Base-by-base conservation (phyloP, 2,888 invertebrate genomes). In the Plebejus argus region DNA sequence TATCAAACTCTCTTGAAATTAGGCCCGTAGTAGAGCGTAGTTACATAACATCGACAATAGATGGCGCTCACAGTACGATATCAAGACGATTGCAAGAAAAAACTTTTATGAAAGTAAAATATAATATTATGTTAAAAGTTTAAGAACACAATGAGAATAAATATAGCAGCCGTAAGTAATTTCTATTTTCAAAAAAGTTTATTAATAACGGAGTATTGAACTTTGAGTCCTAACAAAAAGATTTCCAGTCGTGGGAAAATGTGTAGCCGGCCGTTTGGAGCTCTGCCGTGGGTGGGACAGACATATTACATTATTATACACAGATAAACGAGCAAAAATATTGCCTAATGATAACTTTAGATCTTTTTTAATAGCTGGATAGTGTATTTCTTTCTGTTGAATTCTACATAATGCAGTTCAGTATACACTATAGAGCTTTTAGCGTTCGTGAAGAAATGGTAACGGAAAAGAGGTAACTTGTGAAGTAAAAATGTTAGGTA, bases 141-240 rank as follows among this genome's bases (percentile, higher is more conserved):
- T 10, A 45, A 8, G 39, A 10, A 58, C 1, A 20, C n/a, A 58
- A 58, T 58, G 20, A 58, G n/a, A 58, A 58, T 18, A 3, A 20
- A 15, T 20, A 2, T 58, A 58, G 20, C 58, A 1, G 58, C 20
- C 4, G 5, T 18, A 61, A 61, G 12, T 23, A 61, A 61, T 33
- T 66, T 33, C 20, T 66, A 28, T 33, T 66, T 53, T 66, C 5
- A 28, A 66, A 66, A 66, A 66, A 66, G 66, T 66, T 66, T 28
- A 6, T 28, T 28, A 66, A 33, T 66, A 66, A 33, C 66, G 66
- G 66, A 66, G 66, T 66, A 66, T 66, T 66, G 66, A 66, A 66
- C 66, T 66, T 66, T 28, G 28, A 66, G 28, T 66, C 66, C 6
- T 66, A 66, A 66, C 66, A 66, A 66, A 66, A 66, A 66, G 66